A percentile compares a stretch with the other conserved stretches of the same genome.
Conservation (phyloP, 2,797 vertebrate species). For the Mormyrus proboscirostris region DNA sequence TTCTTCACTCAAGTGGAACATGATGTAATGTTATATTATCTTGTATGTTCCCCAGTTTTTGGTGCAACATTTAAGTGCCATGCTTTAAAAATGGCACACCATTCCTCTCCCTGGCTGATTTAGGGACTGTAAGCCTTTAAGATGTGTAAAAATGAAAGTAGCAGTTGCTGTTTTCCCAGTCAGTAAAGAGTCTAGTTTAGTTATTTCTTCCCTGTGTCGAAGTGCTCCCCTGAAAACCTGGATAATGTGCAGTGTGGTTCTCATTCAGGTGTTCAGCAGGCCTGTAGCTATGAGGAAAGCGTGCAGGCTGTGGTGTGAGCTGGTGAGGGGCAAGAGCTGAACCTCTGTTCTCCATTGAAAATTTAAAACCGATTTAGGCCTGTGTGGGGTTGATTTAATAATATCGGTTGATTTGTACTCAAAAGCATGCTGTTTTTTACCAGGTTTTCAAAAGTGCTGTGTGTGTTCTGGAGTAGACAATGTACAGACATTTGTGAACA, state of each 20-base stretch:
- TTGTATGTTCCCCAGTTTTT: neutral
- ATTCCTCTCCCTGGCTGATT: neutral
- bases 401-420: neutral
- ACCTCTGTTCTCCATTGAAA: neutral
- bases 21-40: neutral
- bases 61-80: neutral
- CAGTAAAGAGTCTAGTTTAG: neutral
- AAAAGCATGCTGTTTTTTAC: neutral
- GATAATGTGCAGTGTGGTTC: neutral
- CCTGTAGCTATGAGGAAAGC: neutral
- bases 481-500: neutral
- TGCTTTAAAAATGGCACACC: neutral
- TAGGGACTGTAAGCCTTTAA: neutral
- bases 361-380: neutral
- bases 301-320: neutral
- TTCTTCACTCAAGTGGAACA: neutral
- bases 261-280: neutral
- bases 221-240: constrained; percentile 10
- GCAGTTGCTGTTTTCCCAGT: neutral
- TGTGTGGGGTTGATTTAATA: neutral
- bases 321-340: neutral
- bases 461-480: neutral
- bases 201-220: neutral
- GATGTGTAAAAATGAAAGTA: constrained; percentile 1
- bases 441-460: neutral